Evolutionary conservation across 2,113 vertebrate genomes (phyloP).

Genomic region (Enhydra lutris): DNA sequence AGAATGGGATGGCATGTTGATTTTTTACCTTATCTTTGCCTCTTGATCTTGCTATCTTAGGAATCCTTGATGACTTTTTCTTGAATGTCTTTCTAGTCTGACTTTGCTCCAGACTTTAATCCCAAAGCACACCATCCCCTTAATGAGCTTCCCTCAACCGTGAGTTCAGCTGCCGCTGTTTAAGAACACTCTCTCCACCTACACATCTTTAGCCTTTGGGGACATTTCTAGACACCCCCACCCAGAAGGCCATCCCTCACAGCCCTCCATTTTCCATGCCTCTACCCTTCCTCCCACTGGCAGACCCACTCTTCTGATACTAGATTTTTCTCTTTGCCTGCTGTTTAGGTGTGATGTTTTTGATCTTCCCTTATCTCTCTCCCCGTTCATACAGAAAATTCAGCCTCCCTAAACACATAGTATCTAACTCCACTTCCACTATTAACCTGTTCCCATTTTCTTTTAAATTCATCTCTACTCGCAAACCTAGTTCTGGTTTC

Average conservation of each 20-base stretch:
- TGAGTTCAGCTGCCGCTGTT: not conserved
- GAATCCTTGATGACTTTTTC: not conserved
- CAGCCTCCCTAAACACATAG: not conserved
- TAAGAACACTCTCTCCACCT: not conserved
- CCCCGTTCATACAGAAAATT: not conserved
- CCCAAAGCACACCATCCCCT: not conserved
- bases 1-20: not conserved
- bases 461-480: not conserved
- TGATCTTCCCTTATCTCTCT: not conserved
- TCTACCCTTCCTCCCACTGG: not conserved
- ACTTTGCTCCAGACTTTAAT: not conserved
- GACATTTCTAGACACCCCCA: not conserved
- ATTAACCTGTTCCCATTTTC: not conserved
- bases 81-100: not conserved
- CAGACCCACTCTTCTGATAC: not conserved
- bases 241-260: not conserved
- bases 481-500: not conserved
- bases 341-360: not conserved
- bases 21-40: not conserved
- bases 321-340: not conserved
- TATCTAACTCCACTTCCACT: not conserved
- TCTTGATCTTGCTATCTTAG: not conserved
- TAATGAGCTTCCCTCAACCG: not conserved
- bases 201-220: not conserved
- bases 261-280: not conserved